Evolutionary conservation across 2,797 vertebrate species (phyloP), one percentile per base, ranked within the genome.

Genomic region (Caiman crocodilus): DNA sequence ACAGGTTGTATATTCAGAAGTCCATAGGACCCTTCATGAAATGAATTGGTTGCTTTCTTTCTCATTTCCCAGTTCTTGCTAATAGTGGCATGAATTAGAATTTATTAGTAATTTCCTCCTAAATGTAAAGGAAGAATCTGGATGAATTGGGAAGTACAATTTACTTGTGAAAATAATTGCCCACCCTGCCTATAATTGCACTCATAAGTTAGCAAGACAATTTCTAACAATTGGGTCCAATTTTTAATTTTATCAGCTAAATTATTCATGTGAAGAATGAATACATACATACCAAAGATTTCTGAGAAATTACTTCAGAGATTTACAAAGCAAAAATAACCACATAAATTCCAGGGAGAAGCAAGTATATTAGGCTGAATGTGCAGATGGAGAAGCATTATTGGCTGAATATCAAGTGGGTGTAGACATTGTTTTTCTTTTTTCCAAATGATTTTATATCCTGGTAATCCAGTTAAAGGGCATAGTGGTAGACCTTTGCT

Each of bases 261-360:
- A 97, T 97, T 98, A 97, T 97, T 97, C 95, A 97, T 95, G 76
- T 55, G 78, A 86, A 76, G 87, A n/a, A n/a, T n/a, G n/a, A n/a
- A n/a, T n/a, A 75, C 59, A 42, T 18, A 59, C 6, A 57, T 18
- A 75, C 1, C 2, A 81, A 84, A 87, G 0, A 0, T 61, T 80
- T 28, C 26, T 61, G 11, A 25, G 63, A 9, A 90, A 87, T 64
- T 69, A 58, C 20, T 88, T 84, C 35, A 14, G 55, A 81, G 26
- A 1, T 81, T 84, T 87, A 83, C 83, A 75, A 89, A 84, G 26
- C 5, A 90, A 85, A 91, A 76, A 10, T 21, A 76, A 78, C 80
- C 80, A n/a, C 67, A 11, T 82, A 64, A 3, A 5, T 84, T 90
- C 55, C 67, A 64, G 64, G 57, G 89, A 79, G 79, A 76, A 76